These are phyloP conservation scores for Cliona cf. orientalis DNA, from an alignment of 37 sponge, comb jelly and placozoan species.

Conservation along the genomic window DNA sequence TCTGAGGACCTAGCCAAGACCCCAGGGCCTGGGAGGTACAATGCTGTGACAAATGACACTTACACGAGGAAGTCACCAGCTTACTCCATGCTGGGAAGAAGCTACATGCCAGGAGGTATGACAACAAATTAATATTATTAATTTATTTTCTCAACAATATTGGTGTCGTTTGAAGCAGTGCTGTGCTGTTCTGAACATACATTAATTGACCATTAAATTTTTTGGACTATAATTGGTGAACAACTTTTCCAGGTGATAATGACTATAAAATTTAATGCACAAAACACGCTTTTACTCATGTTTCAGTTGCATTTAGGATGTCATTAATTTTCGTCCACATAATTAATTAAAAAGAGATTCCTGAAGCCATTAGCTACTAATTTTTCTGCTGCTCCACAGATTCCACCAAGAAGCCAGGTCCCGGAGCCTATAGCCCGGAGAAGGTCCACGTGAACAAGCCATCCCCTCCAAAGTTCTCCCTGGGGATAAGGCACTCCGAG, in stretches of 20 bases:
- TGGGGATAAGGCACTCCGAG: conserved; percentile 97
- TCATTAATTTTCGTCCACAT: too few relatives aligned
- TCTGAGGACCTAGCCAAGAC: conserved; percentile 95
- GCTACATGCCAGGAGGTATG: conserved; percentile 84
- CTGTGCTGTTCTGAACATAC: too few relatives aligned
- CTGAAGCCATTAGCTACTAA: too few relatives aligned
- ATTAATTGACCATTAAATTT: too few relatives aligned
- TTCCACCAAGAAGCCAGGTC: conserved; percentile 92
- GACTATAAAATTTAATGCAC: too few relatives aligned
- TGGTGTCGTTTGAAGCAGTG: neutral
- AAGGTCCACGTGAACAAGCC: conserved; percentile 76
- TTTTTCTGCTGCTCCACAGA: too few relatives aligned
- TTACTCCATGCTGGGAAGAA: conserved; percentile 95
- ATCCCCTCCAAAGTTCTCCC: conserved; percentile 83
- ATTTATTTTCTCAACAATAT: neutral
- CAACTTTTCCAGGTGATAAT: too few relatives aligned
- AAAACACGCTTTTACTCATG: too few relatives aligned
- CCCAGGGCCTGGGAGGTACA: conserved; percentile 96
- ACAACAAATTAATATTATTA: too few relatives aligned
- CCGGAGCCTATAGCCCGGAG: conserved; percentile 94
- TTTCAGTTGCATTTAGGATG: too few relatives aligned
- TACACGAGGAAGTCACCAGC: conserved; percentile 78
- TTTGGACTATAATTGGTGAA: too few relatives aligned
- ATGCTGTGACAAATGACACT: conserved; percentile 57
- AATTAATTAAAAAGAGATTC: too few relatives aligned